These are phyloP conservation scores for Bubo blakistoni DNA, from an alignment of 2,113 vertebrate species.

Conservation along the genomic window DNA sequence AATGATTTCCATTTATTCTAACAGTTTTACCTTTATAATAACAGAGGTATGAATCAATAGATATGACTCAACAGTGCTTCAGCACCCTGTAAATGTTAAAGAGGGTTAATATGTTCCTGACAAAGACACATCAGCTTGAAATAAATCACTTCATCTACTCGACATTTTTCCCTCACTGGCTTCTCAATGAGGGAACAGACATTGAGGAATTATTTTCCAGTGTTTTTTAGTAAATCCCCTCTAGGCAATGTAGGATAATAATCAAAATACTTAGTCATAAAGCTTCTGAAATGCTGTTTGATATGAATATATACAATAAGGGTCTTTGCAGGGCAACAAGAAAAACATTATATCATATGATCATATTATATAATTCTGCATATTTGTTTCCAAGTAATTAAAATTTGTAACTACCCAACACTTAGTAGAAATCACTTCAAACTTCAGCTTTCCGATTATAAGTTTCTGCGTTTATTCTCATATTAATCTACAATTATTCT, in stretches of 20 bases:
- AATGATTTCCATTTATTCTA: not conserved
- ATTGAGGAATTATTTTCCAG: not conserved
- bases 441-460: not conserved
- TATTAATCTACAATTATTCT: not conserved
- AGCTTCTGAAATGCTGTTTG: not conserved
- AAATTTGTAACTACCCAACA: not conserved
- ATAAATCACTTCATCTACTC: not conserved
- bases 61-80: not conserved
- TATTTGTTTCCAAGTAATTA: not conserved
- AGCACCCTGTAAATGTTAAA: not conserved
- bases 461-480: not conserved
- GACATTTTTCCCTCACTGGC: not conserved
- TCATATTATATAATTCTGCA: not conserved
- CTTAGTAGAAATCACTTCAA: not conserved
- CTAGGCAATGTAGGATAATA: not conserved
- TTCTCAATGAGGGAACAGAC: not conserved
- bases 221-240: not conserved
- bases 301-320: not conserved
- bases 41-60: not conserved
- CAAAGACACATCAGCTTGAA: not conserved
- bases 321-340: not conserved
- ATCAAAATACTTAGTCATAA: not conserved
- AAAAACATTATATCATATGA: not conserved
- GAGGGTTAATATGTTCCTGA: not conserved
- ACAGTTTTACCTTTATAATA: not conserved